A percentile compares a stretch with the other conserved stretches of the same genome.
These are phyloP conservation scores for Papilio helenus DNA, from an alignment of 1,140 invertebrate species.

Conservation along the genomic window DNA sequence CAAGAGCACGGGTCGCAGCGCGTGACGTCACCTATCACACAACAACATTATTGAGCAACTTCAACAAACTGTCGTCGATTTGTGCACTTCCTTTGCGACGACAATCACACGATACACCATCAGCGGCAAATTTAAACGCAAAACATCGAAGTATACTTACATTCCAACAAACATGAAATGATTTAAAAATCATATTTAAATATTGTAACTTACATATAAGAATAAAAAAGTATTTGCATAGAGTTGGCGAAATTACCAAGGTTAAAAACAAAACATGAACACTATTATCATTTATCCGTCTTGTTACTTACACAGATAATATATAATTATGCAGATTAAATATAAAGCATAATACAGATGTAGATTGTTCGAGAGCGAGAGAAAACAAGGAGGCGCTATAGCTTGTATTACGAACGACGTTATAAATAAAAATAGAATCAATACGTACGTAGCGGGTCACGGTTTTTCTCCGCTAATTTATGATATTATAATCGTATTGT, in stretches of 20 bases:
- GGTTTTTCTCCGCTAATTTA: conserved; percentile 21
- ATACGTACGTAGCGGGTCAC: conserved; percentile 34
- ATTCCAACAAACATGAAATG: background rate
- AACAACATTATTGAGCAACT: conserved; percentile 30
- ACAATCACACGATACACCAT: background rate
- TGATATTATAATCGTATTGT: background rate
- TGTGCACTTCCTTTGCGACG: background rate
- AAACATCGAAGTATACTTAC: background rate
- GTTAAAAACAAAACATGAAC: background rate
- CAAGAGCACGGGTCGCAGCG: background rate
- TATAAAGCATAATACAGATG: conserved; percentile 1
- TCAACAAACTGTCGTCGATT: background rate
- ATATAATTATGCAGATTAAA: conserved; percentile 6
- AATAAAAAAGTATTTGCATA: background rate
- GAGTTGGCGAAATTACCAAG: background rate
- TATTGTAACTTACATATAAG: background rate
- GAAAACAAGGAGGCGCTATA: background rate
- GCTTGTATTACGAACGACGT: background rate
- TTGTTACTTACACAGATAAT: background rate
- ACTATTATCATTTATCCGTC: conserved; percentile 1
- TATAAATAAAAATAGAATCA: conserved; percentile 30
- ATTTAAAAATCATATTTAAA: background rate
- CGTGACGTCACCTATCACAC: conserved; percentile 30
- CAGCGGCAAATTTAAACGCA: conserved; percentile 19
- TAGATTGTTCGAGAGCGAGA: background rate